These are phyloP conservation scores for Pteropus rufus DNA, from an alignment of 2,797 vertebrate genomes.

Conservation along the genomic window DNA sequence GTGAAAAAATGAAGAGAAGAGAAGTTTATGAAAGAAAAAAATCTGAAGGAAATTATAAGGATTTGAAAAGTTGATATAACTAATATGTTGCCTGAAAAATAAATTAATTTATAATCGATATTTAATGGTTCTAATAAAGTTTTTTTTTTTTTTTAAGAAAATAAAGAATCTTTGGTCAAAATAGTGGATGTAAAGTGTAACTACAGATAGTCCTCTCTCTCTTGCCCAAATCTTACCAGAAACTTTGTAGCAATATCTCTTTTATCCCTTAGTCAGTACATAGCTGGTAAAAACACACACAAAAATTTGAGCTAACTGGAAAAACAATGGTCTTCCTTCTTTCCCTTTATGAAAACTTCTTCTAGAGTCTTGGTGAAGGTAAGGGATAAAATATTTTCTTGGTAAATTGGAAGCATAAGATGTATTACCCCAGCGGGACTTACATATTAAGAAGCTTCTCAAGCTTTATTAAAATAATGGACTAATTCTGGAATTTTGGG, in stretches of 20 bases:
- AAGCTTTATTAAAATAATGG: neutral
- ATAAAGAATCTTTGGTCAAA: neutral
- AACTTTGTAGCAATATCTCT: neutral
- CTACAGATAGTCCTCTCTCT: neutral
- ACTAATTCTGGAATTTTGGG: neutral
- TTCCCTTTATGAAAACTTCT: neutral
- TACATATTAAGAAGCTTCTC: neutral
- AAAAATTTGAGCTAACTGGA: neutral
- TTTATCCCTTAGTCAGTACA: neutral
- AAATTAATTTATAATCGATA: neutral
- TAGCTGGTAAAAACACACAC: neutral
- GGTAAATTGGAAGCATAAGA: neutral
- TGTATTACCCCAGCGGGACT: neutral
- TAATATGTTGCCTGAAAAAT: neutral
- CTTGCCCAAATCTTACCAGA: neutral
- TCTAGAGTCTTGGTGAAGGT: neutral
- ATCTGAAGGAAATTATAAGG: no score
- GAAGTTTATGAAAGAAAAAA: neutral
- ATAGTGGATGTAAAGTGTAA: neutral
- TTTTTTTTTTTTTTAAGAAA: neutral
- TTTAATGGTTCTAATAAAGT: neutral
- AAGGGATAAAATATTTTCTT: neutral
- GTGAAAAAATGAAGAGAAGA: neutral
- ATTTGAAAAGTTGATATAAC: neutral
- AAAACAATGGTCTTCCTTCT: neutral